These are phyloP conservation scores for Cheirogaleus medius DNA, from an alignment of 2,113 vertebrate genomes.

Conservation along the genomic window DNA sequence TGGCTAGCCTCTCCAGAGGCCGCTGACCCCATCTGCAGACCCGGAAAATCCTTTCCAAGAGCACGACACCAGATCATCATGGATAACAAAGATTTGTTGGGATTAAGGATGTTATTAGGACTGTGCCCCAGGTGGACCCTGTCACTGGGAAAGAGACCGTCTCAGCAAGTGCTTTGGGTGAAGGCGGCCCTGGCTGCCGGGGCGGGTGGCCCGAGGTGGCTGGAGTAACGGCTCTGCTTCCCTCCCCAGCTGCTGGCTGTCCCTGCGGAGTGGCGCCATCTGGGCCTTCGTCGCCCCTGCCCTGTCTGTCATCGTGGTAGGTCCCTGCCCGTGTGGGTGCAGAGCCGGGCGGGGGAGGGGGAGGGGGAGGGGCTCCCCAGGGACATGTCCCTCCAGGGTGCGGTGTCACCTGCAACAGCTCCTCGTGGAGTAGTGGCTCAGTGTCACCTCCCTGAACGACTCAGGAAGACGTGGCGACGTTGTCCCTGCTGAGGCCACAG, in stretches of 20 bases:
- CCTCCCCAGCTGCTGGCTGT: slow-evolving; percentile 94
- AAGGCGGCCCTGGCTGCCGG: accelerated
- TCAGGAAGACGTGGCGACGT: background rate
- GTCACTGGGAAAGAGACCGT: background rate
- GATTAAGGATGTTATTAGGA: accelerated
- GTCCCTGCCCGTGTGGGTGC: background rate
- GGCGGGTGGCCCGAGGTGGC: accelerated
- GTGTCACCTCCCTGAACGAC: background rate
- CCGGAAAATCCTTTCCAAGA: background rate
- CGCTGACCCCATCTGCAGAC: background rate
- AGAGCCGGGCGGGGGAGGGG: background rate
- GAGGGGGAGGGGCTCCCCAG: background rate
- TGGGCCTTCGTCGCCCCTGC: slow-evolving; percentile 99
- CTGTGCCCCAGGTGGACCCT: too few relatives aligned
- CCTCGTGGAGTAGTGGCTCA: background rate
- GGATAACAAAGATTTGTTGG: accelerated
- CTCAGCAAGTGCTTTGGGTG: background rate
- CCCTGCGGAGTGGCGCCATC: slow-evolving; percentile 91
- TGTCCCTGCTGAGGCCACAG: background rate
- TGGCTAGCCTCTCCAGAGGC: background rate
- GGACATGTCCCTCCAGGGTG: too few relatives aligned
- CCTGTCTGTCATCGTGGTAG: slow-evolving; percentile 94
- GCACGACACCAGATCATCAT: accelerated
- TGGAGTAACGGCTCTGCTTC: background rate
- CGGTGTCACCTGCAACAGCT: accelerated